A percentile compares a stretch with the other conserved stretches of the same genome.
These are phyloP conservation scores for Drosophila niveifrons DNA, from an alignment of 2,888 invertebrate genomes.

Conservation along the genomic window DNA sequence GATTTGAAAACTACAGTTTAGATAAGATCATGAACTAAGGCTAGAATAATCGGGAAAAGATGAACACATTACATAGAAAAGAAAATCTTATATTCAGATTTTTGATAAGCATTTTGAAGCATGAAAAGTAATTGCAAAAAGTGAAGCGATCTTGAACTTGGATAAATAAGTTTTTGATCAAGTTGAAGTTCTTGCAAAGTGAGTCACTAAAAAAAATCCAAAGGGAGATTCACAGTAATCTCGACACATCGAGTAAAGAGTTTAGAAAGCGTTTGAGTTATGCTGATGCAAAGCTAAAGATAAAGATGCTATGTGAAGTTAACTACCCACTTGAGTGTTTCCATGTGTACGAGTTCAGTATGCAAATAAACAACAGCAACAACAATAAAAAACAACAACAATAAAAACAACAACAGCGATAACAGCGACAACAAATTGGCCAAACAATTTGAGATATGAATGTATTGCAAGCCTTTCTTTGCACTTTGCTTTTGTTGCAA, in stretches of 20 bases:
- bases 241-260: neutral
- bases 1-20: neutral
- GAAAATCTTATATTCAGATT: too few relatives aligned
- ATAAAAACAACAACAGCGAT: neutral
- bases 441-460: slow-evolving; percentile 20
- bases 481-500: slow-evolving; percentile 52
- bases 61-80: neutral
- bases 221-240: neutral
- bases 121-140: neutral
- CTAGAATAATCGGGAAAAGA: neutral
- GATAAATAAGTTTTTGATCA: neutral
- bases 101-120: neutral
- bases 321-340: slow-evolving; percentile 9
- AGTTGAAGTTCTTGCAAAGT: neutral
- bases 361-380: slow-evolving; percentile 22
- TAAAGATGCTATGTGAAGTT: slow-evolving; percentile 10
- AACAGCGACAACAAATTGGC: slow-evolving; percentile 2
- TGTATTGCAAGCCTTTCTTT: slow-evolving; percentile 71
- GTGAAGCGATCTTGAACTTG: neutral
- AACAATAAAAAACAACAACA: slow-evolving; percentile 8
- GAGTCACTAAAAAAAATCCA: neutral
- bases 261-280: slow-evolving; percentile 14
- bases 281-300: slow-evolving; percentile 13
- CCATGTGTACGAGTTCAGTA: slow-evolving; percentile 17
- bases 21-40: slow-evolving; percentile 6